Percentiles rank a stretch among this genome's conserved stretches.
These are phyloP conservation scores for Coregonus clupeaformis DNA, from an alignment of 2,113 vertebrate genomes.

Conservation along the genomic window DNA sequence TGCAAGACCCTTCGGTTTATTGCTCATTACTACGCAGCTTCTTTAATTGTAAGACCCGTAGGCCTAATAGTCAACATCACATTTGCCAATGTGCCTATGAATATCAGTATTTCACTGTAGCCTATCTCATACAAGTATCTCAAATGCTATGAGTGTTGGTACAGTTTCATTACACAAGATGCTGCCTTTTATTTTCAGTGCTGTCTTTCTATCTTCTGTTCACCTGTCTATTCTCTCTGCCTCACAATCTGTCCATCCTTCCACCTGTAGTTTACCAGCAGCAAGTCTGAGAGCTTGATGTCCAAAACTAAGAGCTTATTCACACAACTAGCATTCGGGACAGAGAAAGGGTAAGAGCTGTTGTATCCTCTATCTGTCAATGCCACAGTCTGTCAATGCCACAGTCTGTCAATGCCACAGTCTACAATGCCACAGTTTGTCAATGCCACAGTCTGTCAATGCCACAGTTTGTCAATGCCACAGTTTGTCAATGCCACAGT, in stretches of 20 bases:
- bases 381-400: neutral
- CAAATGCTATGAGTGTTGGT: neutral
- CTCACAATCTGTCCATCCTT: conserved; percentile 1
- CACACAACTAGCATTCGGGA: conserved; percentile 88
- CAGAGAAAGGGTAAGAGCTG: conserved; percentile 82
- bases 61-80: neutral
- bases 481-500: neutral
- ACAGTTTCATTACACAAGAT: neutral
- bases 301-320: conserved; percentile 86
- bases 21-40: conserved; percentile 90
- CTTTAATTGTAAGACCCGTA: conserved; percentile 80
- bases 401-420: neutral
- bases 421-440: too few species aligned
- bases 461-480: neutral
- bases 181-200: too few species aligned
- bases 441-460: neutral
- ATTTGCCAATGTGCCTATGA: neutral
- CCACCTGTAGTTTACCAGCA: conserved; percentile 85
- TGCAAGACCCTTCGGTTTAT: conserved; percentile 92
- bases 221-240: neutral
- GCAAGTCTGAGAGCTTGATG: conserved; percentile 84
- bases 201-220: neutral
- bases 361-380: neutral
- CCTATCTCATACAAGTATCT: neutral
- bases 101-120: neutral